Conservation (phyloP, 53 echinoderm and acorn worm species). For the Temnopleurus reevesii region DNA sequence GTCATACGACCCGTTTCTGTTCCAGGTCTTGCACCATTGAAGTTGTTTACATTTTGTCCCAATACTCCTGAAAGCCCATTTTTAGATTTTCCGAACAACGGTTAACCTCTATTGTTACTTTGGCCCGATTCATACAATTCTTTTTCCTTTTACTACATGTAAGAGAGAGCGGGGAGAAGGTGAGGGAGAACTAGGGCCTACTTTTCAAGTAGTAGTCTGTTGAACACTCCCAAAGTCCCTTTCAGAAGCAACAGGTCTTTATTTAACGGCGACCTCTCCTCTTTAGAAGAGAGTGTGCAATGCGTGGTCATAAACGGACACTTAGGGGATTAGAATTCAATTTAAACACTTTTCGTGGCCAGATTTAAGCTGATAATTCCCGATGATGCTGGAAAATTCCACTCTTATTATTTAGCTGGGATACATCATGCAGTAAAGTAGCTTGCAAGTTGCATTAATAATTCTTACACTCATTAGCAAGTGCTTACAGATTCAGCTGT, state of each 20-base stretch:
- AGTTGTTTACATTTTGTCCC: conserved; percentile 12
- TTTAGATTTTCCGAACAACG: not conserved
- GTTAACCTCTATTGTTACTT: not conserved
- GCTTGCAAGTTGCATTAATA: too few relatives aligned
- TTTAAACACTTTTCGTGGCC: conserved; percentile 44
- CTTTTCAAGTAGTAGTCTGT: not conserved
- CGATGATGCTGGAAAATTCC: conserved; percentile 9
- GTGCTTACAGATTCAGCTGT: too few relatives aligned
- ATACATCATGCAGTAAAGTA: not conserved
- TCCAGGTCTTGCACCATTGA: not conserved
- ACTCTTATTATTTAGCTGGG: not conserved
- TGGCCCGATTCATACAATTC: not conserved
- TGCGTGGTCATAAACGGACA: not conserved
- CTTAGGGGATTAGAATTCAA: conserved; percentile 32
- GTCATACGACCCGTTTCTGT: not conserved
- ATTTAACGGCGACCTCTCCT: not conserved
- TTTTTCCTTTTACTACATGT: too few relatives aligned
- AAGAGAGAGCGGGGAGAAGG: not conserved
- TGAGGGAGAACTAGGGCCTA: not conserved
- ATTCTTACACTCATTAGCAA: too few relatives aligned
- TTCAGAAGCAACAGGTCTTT: not conserved
- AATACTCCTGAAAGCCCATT: too few relatives aligned
- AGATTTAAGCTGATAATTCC: conserved; percentile 36
- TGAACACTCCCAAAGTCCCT: not conserved
- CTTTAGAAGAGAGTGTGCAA: not conserved